Evolutionary conservation across 2,113 vertebrate genomes (phyloP).

Genomic region (Heliornis fulica): DNA sequence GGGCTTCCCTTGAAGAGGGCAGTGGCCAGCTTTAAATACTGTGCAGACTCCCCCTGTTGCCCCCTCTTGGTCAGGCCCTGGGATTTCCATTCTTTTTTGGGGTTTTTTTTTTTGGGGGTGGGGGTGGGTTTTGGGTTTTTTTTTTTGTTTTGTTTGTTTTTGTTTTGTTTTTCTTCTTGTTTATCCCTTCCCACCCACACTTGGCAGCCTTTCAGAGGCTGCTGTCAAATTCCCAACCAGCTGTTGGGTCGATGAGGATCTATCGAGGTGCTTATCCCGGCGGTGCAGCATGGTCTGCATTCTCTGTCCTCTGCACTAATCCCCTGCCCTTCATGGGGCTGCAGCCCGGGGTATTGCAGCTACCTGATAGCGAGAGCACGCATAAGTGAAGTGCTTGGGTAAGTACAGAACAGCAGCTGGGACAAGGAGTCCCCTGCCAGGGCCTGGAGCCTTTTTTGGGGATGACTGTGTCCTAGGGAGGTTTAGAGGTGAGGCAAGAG

Average conservation of each 20-base stretch:
- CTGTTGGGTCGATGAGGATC: neutral
- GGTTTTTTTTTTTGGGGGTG: too few species aligned
- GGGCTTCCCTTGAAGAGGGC: neutral
- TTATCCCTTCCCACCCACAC: neutral
- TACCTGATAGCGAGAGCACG: conserved; percentile 16
- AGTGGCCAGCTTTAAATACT: neutral
- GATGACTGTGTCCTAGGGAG: neutral
- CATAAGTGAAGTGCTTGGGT: conserved; percentile 16
- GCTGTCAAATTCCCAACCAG: neutral
- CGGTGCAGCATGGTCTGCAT: neutral
- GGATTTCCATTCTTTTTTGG: neutral
- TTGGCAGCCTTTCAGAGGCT: conserved; percentile 8
- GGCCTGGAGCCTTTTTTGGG: neutral
- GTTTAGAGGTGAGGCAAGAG: neutral
- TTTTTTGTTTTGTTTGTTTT: too few species aligned
- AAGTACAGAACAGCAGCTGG: conserved; percentile 19
- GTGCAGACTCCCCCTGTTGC: neutral
- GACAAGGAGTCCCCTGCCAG: neutral
- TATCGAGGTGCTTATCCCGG: neutral
- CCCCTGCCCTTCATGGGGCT: conserved; percentile 11
- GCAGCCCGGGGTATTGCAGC: conserved; percentile 41
- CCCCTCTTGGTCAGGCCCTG: neutral
- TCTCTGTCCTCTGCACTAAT: neutral
- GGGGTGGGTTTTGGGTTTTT: too few species aligned
- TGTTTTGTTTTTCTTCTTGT: too few species aligned